These are phyloP conservation scores for Emydocephalus ijimae DNA, from an alignment of 2,113 vertebrate species.

Conservation along the genomic window DNA sequence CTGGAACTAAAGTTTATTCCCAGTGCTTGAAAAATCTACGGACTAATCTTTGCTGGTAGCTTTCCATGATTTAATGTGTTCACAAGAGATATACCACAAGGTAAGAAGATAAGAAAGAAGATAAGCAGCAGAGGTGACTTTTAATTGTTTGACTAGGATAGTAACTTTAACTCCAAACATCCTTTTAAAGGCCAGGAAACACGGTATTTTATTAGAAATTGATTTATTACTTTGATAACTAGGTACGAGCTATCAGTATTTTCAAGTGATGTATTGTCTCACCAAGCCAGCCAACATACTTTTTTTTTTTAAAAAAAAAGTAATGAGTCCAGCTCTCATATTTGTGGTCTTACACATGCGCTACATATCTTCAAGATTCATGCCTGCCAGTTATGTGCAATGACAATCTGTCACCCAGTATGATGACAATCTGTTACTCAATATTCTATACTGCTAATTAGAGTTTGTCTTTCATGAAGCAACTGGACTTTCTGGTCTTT, in stretches of 20 bases:
- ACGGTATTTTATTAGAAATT: background rate
- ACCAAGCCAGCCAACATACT: background rate
- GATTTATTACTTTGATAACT: background rate
- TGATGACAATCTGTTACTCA: background rate
- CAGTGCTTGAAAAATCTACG: slow-evolving; percentile 55
- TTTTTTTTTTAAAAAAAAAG: background rate
- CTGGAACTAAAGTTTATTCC: slow-evolving; percentile 60
- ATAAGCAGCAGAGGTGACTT: background rate
- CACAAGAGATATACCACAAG: background rate
- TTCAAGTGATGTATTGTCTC: background rate
- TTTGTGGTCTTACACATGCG: background rate
- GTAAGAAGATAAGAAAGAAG: background rate
- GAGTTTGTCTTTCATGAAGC: background rate
- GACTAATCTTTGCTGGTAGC: slow-evolving; percentile 55
- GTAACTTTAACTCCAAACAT: background rate
- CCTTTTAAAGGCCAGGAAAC: background rate
- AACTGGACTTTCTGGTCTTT: too few species aligned
- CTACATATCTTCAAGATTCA: background rate
- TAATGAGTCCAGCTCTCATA: background rate
- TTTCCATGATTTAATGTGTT: slow-evolving; percentile 14
- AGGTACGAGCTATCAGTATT: background rate
- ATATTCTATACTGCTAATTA: background rate
- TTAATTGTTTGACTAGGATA: background rate
- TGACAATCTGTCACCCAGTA: background rate
- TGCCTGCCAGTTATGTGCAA: background rate